Conservation (phyloP, 2,797 vertebrate genomes). For the Coilia nasus region DNA sequence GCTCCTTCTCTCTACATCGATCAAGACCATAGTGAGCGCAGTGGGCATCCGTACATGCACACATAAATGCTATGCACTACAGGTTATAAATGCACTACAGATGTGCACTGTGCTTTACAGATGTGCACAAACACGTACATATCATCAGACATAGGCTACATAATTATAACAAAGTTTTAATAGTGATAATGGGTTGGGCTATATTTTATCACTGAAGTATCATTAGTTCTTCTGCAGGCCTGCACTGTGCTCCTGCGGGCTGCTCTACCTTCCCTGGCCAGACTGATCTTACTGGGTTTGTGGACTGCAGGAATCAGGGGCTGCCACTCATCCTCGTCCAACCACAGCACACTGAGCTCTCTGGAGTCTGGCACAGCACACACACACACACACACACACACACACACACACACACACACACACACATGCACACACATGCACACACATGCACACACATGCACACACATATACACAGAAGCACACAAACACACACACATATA, state of each 20-base stretch:
- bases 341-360: neutral
- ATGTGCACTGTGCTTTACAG: no score
- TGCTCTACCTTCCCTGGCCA: neutral
- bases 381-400: neutral
- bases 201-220: no score
- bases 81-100: neutral
- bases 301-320: neutral
- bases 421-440: neutral
- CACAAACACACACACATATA: neutral
- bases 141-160: neutral
- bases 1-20: neutral
- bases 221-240: neutral
- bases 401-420: neutral
- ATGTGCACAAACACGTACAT: no score
- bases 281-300: neutral
- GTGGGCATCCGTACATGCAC: neutral
- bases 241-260: neutral
- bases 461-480: neutral
- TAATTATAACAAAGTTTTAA: no score
- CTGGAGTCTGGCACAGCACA: neutral
- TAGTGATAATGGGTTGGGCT: no score
- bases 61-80: neutral
- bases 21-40: neutral
- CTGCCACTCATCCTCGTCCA: neutral
- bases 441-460: neutral